Evolutionary conservation across 92 coral and sea anemone species (phyloP), one percentile per base, ranked within the genome.

Genomic region (Heteractis magnifica): DNA sequence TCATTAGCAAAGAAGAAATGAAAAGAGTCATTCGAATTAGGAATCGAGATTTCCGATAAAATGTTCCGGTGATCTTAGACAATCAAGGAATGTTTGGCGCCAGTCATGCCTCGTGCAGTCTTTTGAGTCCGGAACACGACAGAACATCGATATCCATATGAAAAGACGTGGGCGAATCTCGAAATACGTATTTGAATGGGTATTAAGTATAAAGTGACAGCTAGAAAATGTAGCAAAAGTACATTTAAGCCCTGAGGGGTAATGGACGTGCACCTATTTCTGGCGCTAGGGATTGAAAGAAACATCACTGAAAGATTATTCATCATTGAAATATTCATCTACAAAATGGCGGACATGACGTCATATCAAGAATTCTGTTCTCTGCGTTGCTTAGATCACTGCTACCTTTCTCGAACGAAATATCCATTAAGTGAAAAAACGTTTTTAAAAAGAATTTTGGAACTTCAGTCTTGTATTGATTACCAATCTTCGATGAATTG

Each of bases 21-120:
- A 68, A 68, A 68, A 68, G 73, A 68, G 73, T 14, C 19, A 23
- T 68, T 20, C 73, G 73, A 68, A 68, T 68, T 68, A 68, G 73
- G 73, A 23, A 8, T 68, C 73, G 73, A 68, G 73, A 68, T 68
- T 68, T 68, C 73, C 73, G 73, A 68, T 68, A 68, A 68, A 68
- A 68, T 68, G 73, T 68, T 68, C 73, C 73, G 73, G 73, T 68
- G 44, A 26, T 68, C 21, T 68, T 26, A 68, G 73, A 68, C 73
- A 16, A 8, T 68, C 73, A 26, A 41, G 73, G 73, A 68, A 68
- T 68, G 14, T 48, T 1, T 68, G 73, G 73, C 73, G 73, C 73
- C 73, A 68, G 23, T 23, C 13, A 20, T n/a, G 73, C 73, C 49
- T 68, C 21, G 41, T 68, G 49, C 10, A 19, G 73, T 48, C 73